Base-by-base conservation (phyloP, 2,797 vertebrate species). In the Characodon lateralis region DNA sequence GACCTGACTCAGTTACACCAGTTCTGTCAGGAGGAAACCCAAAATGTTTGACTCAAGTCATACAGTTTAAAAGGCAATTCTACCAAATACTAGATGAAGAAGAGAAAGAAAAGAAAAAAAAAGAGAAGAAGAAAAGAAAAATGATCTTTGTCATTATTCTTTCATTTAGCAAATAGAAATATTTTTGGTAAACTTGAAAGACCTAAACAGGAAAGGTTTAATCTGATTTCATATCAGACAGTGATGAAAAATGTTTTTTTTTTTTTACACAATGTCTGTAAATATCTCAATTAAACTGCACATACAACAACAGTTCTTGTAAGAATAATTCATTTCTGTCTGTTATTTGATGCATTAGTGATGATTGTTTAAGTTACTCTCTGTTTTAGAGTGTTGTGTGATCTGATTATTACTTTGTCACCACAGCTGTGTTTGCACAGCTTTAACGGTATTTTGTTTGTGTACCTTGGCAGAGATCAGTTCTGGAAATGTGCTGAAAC, bases 351-450 rank as follows among this genome's bases (percentile, higher is more conserved):
- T 16, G 22, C 1, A 3, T 13, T 3, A 7, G 12, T 46, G 41
- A 69, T 6, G 41, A 16, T 48, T 26, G 4, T 69, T 22, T 10
- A n/a, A 12, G 66, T n/a, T 7, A 41, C 66, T 46, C 22, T 26
- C 13, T 16, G n/a, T 24, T 46, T 69, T 48, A 28, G 22, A 6
- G 41, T 69, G 41, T 46, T 24, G 5, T 24, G 65, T 22, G 39
- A 79, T 79, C 71, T 69, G 55, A 43, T 80, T 69, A 78, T 84
- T 78, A 81, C 50, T 63, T 72, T 77, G 75, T 80, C 78, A 72
- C 74, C 77, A 75, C 79, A 88, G 84, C 84, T 85, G 78, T 84
- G 88, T 90, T 89, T 92, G 75, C 82, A 84, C 72, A 79, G 39
- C 68, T 80, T 65, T 73, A 68, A 78, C 80, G 73, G 31, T 48